phyloP scores from a whole-genome alignment of 2,888 invertebrate genomes.

The Caenorhabditis wallacei region DNA sequence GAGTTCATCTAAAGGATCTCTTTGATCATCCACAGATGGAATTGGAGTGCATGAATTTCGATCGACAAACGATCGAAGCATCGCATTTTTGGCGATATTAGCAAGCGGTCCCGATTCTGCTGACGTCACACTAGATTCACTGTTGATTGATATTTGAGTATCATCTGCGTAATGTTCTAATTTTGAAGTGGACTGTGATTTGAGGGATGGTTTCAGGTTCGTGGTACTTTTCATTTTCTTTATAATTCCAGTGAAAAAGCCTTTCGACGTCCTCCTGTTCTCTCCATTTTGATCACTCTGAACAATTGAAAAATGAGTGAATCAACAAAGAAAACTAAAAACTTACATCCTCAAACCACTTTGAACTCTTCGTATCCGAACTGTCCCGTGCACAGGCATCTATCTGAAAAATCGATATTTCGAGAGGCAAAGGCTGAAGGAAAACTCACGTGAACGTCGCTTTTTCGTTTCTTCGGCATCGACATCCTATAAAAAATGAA shows the following conservation, averaged over 20 bases:
- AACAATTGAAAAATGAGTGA: background rate
- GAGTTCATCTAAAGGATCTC: background rate
- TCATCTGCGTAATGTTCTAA: conserved; percentile 16
- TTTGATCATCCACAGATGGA: conserved; percentile 19
- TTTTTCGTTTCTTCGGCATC: conserved; percentile 58
- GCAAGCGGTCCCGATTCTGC: conserved; percentile 46
- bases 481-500: conserved; percentile 50
- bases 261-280: conserved; percentile 3
- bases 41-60: conserved; percentile 54
- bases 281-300: conserved; percentile 26
- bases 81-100: conserved; percentile 53
- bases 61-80: conserved; percentile 53
- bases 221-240: conserved; percentile 49
- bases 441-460: conserved; percentile 60
- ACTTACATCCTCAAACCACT: conserved; percentile 56
- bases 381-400: conserved; percentile 42
- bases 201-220: conserved; percentile 18
- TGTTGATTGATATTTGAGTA: conserved; percentile 53
- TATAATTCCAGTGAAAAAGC: conserved; percentile 19
- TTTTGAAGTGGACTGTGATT: conserved; percentile 38
- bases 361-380: conserved; percentile 37
- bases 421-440: background rate
- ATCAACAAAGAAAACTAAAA: background rate
- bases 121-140: conserved; percentile 58
- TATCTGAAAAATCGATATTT: conserved; percentile 24